Evolutionary conservation across 1,140 invertebrate species (phyloP).

Genomic region (Bombus sylvicola): DNA sequence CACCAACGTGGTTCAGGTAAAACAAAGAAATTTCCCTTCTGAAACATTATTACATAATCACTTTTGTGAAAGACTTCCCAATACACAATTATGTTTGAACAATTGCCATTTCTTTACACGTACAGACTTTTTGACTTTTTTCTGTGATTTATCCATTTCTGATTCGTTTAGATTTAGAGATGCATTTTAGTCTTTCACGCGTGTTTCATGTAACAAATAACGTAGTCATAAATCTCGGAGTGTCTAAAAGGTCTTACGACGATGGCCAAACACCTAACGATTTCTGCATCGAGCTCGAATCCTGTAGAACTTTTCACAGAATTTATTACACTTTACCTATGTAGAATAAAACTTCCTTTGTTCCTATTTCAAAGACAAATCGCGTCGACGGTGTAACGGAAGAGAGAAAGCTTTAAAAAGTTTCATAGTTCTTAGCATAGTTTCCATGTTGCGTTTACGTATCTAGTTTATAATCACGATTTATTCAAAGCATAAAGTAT

Average conservation of each 20-base stretch:
- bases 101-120: neutral
- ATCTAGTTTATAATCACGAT: no score
- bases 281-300: neutral
- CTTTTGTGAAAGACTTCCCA: no score
- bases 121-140: no score
- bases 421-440: no score
- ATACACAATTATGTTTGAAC: neutral
- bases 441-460: no score
- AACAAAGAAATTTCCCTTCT: neutral
- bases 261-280: neutral
- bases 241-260: neutral
- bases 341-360: no score
- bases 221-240: neutral
- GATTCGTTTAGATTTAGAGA: neutral
- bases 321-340: neutral
- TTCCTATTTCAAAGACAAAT: neutral
- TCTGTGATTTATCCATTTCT: no score
- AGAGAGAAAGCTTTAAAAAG: neutral
- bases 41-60: no score
- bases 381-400: neutral
- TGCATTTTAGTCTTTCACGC: neutral
- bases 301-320: neutral
- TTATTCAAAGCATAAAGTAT: no score
- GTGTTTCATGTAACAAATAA: neutral
- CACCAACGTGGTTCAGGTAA: constrained; percentile 85